Evolutionary conservation across 2,888 invertebrate genomes (phyloP).

Genomic region (Epinotia demarniana): DNA sequence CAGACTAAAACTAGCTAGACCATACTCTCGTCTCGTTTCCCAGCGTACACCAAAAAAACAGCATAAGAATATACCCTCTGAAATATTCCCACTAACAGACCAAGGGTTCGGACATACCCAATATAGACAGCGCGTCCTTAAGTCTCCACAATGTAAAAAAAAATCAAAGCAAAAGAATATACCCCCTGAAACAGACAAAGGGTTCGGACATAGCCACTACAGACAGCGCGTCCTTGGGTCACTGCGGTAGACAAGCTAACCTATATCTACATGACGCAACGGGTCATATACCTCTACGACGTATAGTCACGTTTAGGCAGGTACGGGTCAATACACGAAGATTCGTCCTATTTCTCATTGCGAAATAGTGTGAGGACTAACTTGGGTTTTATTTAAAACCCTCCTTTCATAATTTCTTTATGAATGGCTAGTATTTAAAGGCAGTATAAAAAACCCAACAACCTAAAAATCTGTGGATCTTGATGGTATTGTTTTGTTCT

Average conservation of each 20-base stretch:
- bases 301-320: background rate
- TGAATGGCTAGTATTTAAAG: too few relatives aligned
- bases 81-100: background rate
- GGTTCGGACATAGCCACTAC: background rate
- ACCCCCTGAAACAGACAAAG: background rate
- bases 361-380: too few relatives aligned
- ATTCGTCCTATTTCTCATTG: background rate
- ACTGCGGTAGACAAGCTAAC: constrained; percentile 25
- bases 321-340: background rate
- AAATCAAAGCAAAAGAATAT: too few relatives aligned
- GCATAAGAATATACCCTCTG: too few relatives aligned
- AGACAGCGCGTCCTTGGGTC: constrained; percentile 19
- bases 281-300: constrained; percentile 1
- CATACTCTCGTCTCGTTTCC: too few relatives aligned
- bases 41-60: too few relatives aligned
- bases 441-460: too few relatives aligned
- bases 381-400: too few relatives aligned
- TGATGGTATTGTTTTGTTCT: too few relatives aligned
- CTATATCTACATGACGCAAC: constrained; percentile 15
- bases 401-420: too few relatives aligned
- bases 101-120: background rate
- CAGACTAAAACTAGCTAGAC: too few relatives aligned
- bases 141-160: background rate
- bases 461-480: too few relatives aligned
- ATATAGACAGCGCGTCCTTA: constrained; percentile 15